Conservation (phyloP, 2,797 vertebrate genomes). For the Silurus aristotelis region DNA sequence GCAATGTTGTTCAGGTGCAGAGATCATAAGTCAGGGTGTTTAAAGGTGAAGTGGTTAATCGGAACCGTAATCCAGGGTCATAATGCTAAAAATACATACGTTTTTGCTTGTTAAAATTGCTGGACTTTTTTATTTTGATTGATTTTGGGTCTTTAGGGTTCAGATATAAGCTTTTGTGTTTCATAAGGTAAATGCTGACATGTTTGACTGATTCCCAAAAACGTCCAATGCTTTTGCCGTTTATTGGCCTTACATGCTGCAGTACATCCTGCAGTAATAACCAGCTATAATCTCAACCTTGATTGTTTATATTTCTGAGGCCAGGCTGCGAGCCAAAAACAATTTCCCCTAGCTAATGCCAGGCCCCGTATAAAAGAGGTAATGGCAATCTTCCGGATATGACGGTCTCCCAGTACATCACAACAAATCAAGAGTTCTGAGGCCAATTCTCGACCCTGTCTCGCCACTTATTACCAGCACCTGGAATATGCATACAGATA, state of each 20-base stretch:
- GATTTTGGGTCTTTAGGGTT: background rate
- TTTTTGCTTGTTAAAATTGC: no score
- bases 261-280: conserved; percentile 55
- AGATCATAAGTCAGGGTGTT: no score
- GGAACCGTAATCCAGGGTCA: no score
- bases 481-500: conserved; percentile 61
- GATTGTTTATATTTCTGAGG: conserved; percentile 58
- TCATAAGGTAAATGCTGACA: background rate
- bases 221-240: background rate
- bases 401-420: conserved; percentile 41
- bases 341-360: conserved; percentile 69
- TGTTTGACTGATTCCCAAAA: background rate
- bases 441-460: conserved; percentile 10
- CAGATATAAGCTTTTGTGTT: background rate
- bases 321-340: conserved; percentile 63
- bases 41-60: no score
- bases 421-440: conserved; percentile 20
- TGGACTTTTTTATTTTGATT: background rate
- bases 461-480: conserved; percentile 34
- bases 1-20: no score
- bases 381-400: conserved; percentile 60
- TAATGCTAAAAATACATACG: no score
- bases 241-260: background rate
- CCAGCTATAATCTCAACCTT: conserved; percentile 55
- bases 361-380: conserved; percentile 59